Percentiles rank a stretch among this genome's conserved stretches.
Conservation (phyloP, 1,140 invertebrate species). For the Lordiphosa stackelbergi region DNA sequence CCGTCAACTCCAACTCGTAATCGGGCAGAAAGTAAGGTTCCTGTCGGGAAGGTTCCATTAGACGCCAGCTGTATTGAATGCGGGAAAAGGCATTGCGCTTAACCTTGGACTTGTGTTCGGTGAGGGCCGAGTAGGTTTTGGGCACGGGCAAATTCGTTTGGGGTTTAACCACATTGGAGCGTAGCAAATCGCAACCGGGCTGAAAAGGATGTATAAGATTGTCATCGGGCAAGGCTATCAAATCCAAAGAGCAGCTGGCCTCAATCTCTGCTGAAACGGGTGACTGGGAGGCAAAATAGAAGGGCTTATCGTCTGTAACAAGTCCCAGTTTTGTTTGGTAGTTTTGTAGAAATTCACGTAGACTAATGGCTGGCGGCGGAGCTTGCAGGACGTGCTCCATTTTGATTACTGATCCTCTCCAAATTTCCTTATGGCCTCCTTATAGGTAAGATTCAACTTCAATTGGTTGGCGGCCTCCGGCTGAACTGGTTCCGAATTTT, state of each 20-base stretch:
- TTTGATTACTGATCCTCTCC: conserved; percentile 55
- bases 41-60: conserved; percentile 3
- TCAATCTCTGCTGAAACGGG: conserved; percentile 20
- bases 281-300: conserved; percentile 19
- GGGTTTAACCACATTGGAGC: conserved; percentile 10
- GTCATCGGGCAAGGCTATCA: conserved; percentile 39
- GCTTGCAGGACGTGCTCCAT: conserved; percentile 36
- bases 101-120: conserved; percentile 30
- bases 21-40: conserved; percentile 31
- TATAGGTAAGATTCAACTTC: conserved; percentile 54
- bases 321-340: conserved; percentile 22
- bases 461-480: conserved; percentile 4
- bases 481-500: conserved; percentile 5
- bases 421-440: conserved; percentile 54
- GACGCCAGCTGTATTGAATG: conserved; percentile 38
- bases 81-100: conserved; percentile 33
- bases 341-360: conserved; percentile 34
- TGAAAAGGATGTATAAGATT: conserved; percentile 24
- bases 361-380: conserved; percentile 18
- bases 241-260: conserved; percentile 37
- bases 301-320: conserved; percentile 11
- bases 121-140: conserved; percentile 25
- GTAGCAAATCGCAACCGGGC: conserved; percentile 30
- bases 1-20: conserved; percentile 70
- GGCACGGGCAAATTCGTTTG: conserved; percentile 26